A percentile compares a stretch with the other conserved stretches of the same genome.
Evolutionary conservation across 2,888 invertebrate species (phyloP).

Genomic region (Ctena decussata): DNA sequence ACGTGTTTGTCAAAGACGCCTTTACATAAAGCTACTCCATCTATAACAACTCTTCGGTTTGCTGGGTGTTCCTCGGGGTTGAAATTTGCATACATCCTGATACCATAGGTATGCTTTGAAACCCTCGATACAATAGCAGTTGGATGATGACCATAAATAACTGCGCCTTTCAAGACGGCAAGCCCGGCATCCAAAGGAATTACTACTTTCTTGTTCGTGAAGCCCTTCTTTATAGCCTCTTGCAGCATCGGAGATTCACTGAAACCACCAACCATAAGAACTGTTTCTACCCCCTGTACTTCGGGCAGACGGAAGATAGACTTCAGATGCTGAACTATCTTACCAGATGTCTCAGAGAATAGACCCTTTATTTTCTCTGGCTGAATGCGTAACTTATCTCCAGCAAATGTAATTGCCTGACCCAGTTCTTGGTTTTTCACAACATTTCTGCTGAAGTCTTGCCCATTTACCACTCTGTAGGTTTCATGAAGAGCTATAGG

Average conservation of each 20-base stretch:
- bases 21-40: conserved; percentile 14
- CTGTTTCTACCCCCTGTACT: conserved; percentile 36
- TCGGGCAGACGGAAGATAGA: conserved; percentile 32
- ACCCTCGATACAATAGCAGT: conserved; percentile 42
- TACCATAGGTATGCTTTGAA: conserved; percentile 43
- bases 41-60: not conserved
- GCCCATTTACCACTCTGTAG: not conserved
- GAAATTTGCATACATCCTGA: not conserved
- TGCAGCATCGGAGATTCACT: conserved; percentile 56
- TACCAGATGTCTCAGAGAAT: conserved; percentile 35
- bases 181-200: conserved; percentile 55
- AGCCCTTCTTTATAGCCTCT: conserved; percentile 24
- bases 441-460: not conserved
- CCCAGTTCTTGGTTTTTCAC: not conserved
- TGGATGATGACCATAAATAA: conserved; percentile 59
- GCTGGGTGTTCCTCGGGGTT: not conserved
- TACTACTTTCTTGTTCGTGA: conserved; percentile 39
- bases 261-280: conserved; percentile 61
- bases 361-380: conserved; percentile 34
- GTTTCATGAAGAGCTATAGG: conserved; percentile 26
- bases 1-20: conserved; percentile 13
- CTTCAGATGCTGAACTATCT: conserved; percentile 39
- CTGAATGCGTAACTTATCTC: conserved; percentile 52
- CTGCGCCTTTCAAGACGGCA: conserved; percentile 60
- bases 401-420: conserved; percentile 34